phyloP scores from a whole-genome alignment of 2,797 vertebrate species.

The Phrynocephalus vlangalii region DNA sequence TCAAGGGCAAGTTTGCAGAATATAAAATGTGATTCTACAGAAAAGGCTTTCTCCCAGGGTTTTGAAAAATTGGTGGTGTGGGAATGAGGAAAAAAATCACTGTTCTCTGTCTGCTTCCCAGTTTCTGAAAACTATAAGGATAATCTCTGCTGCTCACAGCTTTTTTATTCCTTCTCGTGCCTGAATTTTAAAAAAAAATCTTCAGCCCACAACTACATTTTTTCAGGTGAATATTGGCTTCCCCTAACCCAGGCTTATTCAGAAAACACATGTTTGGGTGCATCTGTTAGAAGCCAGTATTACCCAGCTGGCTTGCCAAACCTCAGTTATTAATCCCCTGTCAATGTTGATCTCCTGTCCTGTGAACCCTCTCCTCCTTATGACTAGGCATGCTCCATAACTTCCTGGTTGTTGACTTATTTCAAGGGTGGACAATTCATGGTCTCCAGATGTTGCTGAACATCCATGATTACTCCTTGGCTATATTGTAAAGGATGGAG shows the following conservation, averaged over 20 bases:
- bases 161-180: background rate
- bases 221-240: background rate
- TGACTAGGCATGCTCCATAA: background rate
- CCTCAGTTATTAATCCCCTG: background rate
- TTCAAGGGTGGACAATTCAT: no score
- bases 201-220: background rate
- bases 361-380: background rate
- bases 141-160: background rate
- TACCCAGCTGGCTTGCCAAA: background rate
- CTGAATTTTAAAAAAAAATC: background rate
- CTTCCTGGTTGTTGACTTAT: no score
- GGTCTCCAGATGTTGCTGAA: no score
- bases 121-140: background rate
- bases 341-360: background rate
- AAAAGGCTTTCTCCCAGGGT: slow-evolving; percentile 9
- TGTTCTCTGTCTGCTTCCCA: background rate
- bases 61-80: background rate
- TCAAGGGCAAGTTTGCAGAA: slow-evolving; percentile 51
- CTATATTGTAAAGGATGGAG: no score
- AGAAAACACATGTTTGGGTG: background rate
- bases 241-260: background rate
- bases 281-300: background rate
- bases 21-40: slow-evolving; percentile 48
- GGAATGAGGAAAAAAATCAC: background rate
- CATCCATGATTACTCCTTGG: no score